Evolutionary conservation across 2,797 vertebrate species (phyloP), one percentile per base, ranked within the genome.

Genomic region (Pristis pectinata): DNA sequence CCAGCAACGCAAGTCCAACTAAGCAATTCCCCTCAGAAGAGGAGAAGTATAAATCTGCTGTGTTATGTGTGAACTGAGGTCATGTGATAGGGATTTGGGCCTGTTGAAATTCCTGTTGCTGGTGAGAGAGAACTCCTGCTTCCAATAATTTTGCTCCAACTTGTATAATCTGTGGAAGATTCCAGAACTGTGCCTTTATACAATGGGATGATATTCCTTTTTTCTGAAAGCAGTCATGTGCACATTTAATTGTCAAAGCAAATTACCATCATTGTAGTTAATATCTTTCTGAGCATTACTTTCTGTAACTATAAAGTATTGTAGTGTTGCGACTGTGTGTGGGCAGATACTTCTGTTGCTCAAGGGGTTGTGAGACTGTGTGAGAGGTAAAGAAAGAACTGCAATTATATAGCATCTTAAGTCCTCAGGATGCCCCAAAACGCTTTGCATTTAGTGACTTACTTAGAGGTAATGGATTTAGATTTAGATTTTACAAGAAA

Each of bases 81-180:
- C 10, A 56, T 27, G n/a, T 91, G 59, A 64, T 67, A 37, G 59
- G 61, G 8, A 41, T 37, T 89, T 89, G 19, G 37, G 87, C n/a
- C n/a, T 87, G 83, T 87, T 87, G 53, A 7, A 37, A 67, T 67
- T 91, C 59, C 59, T 91, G 87, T 91, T 91, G 87, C 87, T 91
- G 87, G n/a, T 41, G 59, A 41, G n/a, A 87, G 34, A 61, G 87
- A 22, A 91, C 61, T 91, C n/a, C n/a, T 41, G 3, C 61, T 24
- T 91, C 87, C 19, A 24, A 64, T 67, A 91, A 91, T 91, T n/a
- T 64, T 91, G 61, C 87, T 61, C 53, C 59, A 91, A 91, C 37
- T 91, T 91, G 87, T 91, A 67, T 67, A 67, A 61, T 37, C 87
- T 91, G 87, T 91, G 87, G 59, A 91, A 91, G 87, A 41, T 91